Base-by-base conservation (phyloP, 2,888 invertebrate species). In the Pterobdella sp. region DNA sequence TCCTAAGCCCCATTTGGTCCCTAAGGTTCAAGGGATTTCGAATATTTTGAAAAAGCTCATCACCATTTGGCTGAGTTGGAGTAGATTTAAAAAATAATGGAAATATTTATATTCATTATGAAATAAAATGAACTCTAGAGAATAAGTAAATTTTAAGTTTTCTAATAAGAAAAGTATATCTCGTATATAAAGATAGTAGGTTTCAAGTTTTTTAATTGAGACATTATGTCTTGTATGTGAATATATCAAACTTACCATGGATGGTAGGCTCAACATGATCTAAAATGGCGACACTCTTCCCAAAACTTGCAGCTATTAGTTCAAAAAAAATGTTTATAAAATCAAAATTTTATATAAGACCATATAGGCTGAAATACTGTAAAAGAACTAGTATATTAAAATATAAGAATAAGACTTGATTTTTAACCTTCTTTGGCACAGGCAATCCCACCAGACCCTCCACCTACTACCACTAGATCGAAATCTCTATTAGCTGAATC, bases 391-490 rank as follows among this genome's bases (percentile, higher is more conserved):
- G 56, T 31, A 10, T 52, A 60, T 37, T 60, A 18, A 65, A 42
- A 73, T 32, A 72, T 1, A 7, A 18, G 7, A 49, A 63, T 32
- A 10, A 52, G 29, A 42, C 1, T 69, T 69, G 10, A 18, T 37
- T 37, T 67, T 67, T 10, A 34, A 78, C 78, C 78, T 75, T 78
- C 77, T 72, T 78, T 78, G 32, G 78, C 74, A 74, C 78, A 78
- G 35, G 96, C 93, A 74, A 96, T 87, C 65, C 96, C 95, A 72
- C 95, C 96, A 0, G 95, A 95, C 36, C 96, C 96, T 73, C 96
- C 96, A 67, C 96, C 96, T 80, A 97, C 88, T 26, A 97, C 95
- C 74, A 94, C 88, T 81, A 97, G 86, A 84, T 75, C 68, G 68
- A 72, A 75, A 37, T 70, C 49, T 10, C 66, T n/a, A n/a, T n/a